Base-by-base conservation (phyloP, 30 jellyfish, hydroid and myxozoan species). In the Aurelia sp. region DNA sequence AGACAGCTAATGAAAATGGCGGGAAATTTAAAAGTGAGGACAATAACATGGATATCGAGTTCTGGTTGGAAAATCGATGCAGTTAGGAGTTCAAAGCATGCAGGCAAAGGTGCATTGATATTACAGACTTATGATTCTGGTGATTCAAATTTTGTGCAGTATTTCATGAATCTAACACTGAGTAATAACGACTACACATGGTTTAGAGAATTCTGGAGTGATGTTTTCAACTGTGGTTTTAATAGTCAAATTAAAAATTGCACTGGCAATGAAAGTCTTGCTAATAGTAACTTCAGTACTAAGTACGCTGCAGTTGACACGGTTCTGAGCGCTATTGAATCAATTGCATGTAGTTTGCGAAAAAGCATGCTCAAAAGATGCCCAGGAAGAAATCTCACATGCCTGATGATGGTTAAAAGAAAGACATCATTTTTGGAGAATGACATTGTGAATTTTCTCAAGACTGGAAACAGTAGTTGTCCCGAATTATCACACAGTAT, bases 161-260 rank as follows among this genome's bases (percentile, higher is more conserved):
- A 89, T 52, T 80, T 89, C 79, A n/a, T 70, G 81, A 72, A 80
- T 27, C 86, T 59, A 8, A 89, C 72, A 10, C 41, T 68, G 68
- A n/a, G 30, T 16, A 24, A 73, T 55, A 53, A 44, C 24, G 81
- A 81, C 59, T 69, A 77, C 64, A 2, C 86, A 16, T 89, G 97
- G 97, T 89, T 89, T 50, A 15, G 73, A 24, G 87, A 80, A 63
- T 89, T 89, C 53, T 89, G 97, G 97, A 84, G 71, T 16, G 83
- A 89, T 11, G 74, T 50, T 13, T 80, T 80, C 55, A 21, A 67
- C 44, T 89, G 86, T 65, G 24, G 38, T 1, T 11, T 62, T 41
- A 52, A 33, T 4, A 68, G 60, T 64, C 44, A 4, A 4, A 15
- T 20, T 7, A 72, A 47, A n/a, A 17, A 18, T 1, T 76, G 90